Evolutionary conservation across 2,797 vertebrate genomes (phyloP).

Genomic region (Sarcophilus harrisii): DNA sequence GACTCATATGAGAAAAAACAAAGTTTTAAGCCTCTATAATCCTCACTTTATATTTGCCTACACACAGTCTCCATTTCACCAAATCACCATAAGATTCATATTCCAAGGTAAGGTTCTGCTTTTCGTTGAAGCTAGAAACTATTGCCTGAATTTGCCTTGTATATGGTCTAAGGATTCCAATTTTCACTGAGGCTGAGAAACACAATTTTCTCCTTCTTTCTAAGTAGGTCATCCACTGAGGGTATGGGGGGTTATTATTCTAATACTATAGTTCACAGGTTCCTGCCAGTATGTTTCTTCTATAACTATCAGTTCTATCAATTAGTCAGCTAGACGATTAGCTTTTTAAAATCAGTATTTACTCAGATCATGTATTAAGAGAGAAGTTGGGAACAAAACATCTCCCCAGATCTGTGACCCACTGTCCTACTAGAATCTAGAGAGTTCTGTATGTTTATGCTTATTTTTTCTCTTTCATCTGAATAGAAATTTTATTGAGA

Average conservation of each 20-base stretch:
- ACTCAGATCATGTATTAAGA: not conserved
- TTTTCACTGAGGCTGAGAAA: not conserved
- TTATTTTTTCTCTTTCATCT: not conserved
- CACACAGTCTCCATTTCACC: not conserved
- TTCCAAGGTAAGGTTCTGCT: not conserved
- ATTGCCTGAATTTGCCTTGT: not conserved
- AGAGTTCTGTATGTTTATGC: not conserved
- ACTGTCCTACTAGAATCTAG: not conserved
- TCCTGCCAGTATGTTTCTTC: not conserved
- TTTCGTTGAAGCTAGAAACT: not conserved
- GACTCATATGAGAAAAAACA: not conserved
- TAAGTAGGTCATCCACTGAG: not conserved
- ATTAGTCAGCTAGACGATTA: not conserved
- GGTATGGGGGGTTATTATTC: not conserved
- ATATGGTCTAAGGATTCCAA: not conserved
- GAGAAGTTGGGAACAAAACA: not conserved
- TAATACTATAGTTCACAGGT: not conserved
- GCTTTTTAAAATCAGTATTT: not conserved
- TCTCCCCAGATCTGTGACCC: not conserved
- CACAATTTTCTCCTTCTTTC: not conserved
- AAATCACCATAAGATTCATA: not conserved
- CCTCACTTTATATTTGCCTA: not conserved
- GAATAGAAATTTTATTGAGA: slow-evolving; percentile 60
- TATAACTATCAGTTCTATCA: not conserved
- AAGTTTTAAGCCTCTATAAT: not conserved